Evolutionary conservation across 2,113 vertebrate species (phyloP), one percentile per base, ranked within the genome.

Genomic region (Archocentrus centrarchus): DNA sequence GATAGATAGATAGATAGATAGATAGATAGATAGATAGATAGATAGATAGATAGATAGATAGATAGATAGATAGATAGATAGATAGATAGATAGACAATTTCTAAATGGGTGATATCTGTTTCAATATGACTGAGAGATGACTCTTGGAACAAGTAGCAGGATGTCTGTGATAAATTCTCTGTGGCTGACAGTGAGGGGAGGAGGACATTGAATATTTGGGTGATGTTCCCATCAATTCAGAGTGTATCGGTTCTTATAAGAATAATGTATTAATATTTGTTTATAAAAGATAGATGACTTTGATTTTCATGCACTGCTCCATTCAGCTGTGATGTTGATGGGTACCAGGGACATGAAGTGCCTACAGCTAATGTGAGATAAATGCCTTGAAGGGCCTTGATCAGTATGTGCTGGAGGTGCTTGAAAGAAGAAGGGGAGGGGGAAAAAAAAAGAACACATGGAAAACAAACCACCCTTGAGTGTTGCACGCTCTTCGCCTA

Each of bases 401-500:
- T 93, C 91, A 89, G 90, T 89, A 84, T 90, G 88, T 89, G 89
- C 91, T 90, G 84, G 90, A 89, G 91, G 94, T 90, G 78, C 81
- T 57, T 80, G 50, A 84, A 78, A 83, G 68, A 77, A 89, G 73
- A 79, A 53, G 68, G n/a, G 39, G 63, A 27, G 27, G 30, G 30
- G 30, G 5, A 30, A 30, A 66, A 0, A 14, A 75, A 66, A 76
- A 86, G 68, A 86, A 84, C 78, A 89, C 91, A 93, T 88, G 90
- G 87, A 93, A 93, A 92, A 94, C 88, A 93, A 90, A 86, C 88
- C 89, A 84, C 83, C 93, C 90, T 89, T 92, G 88, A 95, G 93
- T 94, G 87, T 88, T 92, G 92, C 93, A 95, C 79, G 91, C 93
- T 95, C 91, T 93, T 85, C 77, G 90, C 90, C 86, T 95, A 96